A percentile compares a stretch with the other conserved stretches of the same genome.
phyloP scores from a whole-genome alignment of 2,113 vertebrate species.

The Bubo blakistoni region DNA sequence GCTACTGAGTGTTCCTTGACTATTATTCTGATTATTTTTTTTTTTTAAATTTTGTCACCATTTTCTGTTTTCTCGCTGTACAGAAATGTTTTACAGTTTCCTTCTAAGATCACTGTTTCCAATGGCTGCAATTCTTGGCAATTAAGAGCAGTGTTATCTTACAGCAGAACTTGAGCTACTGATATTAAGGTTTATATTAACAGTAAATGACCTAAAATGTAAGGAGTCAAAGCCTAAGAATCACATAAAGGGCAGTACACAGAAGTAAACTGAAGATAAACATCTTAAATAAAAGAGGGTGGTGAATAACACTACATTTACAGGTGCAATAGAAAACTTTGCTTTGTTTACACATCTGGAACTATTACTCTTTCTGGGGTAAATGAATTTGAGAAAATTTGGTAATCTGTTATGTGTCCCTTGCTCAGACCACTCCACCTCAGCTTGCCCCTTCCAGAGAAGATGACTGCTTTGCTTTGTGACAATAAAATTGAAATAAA shows the following conservation, averaged over 20 bases:
- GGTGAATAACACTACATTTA: not conserved
- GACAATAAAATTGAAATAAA: not conserved
- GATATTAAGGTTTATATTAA: not conserved
- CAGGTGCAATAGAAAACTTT: not conserved
- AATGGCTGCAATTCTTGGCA: not conserved
- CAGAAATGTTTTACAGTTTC: not conserved
- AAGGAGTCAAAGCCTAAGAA: not conserved
- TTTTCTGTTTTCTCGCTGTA: not conserved
- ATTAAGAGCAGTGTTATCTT: not conserved
- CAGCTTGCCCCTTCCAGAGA: not conserved
- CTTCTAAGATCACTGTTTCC: not conserved
- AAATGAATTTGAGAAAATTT: not conserved
- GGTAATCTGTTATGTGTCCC: not conserved
- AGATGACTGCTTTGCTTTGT: not conserved
- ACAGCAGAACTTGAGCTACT: not conserved
- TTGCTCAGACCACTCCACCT: not conserved
- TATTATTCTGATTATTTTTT: not conserved
- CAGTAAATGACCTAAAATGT: not conserved
- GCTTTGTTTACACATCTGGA: not conserved
- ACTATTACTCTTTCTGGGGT: not conserved
- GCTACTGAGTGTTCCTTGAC: not conserved
- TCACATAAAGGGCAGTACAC: not conserved
- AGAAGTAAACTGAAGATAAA: not conserved
- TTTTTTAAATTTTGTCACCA: fast-evolving
- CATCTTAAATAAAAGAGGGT: not conserved